Conservation (phyloP, 2,113 vertebrate species). For the Rhinogobius similis region DNA sequence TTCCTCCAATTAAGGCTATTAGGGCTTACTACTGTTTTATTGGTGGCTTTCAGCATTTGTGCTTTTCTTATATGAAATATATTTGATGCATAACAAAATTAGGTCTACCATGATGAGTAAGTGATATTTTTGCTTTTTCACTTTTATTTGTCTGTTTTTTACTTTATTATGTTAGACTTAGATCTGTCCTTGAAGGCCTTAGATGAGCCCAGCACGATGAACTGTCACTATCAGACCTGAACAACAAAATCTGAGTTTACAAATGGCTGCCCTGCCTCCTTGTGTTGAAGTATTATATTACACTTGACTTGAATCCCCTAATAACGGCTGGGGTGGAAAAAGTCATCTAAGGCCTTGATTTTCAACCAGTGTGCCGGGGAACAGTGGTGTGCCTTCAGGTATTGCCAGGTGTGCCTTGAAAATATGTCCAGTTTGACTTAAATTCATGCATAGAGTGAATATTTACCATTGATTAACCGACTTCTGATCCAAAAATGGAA, state of each 20-base stretch:
- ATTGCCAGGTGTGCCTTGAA: too few relatives aligned
- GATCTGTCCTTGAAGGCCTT: neutral
- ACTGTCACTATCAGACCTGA: neutral
- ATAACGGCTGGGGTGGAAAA: neutral
- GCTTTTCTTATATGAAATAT: neutral
- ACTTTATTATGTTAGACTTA: neutral
- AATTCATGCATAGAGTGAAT: too few relatives aligned
- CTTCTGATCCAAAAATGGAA: too few relatives aligned
- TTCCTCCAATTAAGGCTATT: slow-evolving; percentile 2
- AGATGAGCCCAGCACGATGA: neutral
- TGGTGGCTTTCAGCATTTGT: neutral
- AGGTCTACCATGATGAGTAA: too few relatives aligned
- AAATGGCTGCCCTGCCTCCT: neutral
- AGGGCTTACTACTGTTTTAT: slow-evolving; percentile 1
- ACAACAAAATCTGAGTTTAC: neutral
- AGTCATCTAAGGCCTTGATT: too few relatives aligned
- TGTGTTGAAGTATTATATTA: neutral
- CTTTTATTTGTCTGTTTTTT: neutral
- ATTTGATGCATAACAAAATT: neutral
- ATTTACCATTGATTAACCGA: too few relatives aligned
- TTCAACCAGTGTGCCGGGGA: too few relatives aligned
- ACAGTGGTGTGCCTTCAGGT: too few relatives aligned
- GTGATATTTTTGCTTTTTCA: neutral
- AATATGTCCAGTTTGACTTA: too few relatives aligned
- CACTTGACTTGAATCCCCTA: neutral